Evolutionary conservation across 37 sponge, comb jelly and placozoan species (phyloP), one percentile per base, ranked within the genome.

Genomic region (Beroe ovata): DNA sequence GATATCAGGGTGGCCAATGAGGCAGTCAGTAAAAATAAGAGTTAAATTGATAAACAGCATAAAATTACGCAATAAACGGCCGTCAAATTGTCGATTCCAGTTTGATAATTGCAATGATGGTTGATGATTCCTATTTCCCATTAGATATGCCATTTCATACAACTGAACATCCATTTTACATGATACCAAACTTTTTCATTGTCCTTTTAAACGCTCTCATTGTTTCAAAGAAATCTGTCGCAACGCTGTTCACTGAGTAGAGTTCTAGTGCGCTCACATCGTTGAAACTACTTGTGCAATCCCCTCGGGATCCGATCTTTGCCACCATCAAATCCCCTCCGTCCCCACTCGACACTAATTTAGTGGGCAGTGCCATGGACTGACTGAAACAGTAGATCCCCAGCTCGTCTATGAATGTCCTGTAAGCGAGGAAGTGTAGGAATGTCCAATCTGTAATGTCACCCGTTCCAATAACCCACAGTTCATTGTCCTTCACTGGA

Each of bases 191-290:
- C 35, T 8, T 66, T 1, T 66, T 18, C 8, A 29, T 34, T 8
- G 69, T 66, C 16, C 30, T 66, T 4, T 34, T 4, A 30, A 66
- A 11, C 2, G 69, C 69, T 4, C 32, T 30, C 16, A 66, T 66
- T 1, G 69, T 66, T 66, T 66, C 69, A 30, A 34, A 66, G 30
- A 34, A 66, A 33, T 66, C 69, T 4, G 69, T 66, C 14, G 69
- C 25, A 32, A 66, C 34, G 36, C 69, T 66, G 69, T 66, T 66
- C 3, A 30, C 16, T 19, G 69, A 26, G 35, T 66, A 66, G 1
- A 66, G 35, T 30, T 66, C 69, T 66, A 66, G 34, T 8, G 69
- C 25, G 16, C 69, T 66, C 8, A 66, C 69, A 66, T 66, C 69
- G 35, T 66, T 66, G 69, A 29, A 66, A 29, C 36, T 34, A 30